Evolutionary conservation across 1,140 invertebrate genomes (phyloP), one percentile per base, ranked within the genome.

Genomic region (Aphelenchoides fujianensis): DNA sequence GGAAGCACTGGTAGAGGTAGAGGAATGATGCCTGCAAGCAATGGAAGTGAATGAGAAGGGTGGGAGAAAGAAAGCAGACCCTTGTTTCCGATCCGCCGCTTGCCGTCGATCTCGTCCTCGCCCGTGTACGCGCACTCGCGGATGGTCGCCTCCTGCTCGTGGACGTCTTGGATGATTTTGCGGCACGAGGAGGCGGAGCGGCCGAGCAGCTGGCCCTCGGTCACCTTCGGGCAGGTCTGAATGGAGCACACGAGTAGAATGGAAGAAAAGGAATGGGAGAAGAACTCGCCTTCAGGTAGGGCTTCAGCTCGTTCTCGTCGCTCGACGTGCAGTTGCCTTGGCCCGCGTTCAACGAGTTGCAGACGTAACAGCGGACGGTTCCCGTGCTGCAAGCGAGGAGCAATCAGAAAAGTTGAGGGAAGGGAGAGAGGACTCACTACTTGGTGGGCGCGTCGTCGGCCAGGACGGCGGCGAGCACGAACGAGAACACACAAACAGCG

Each of bases 1-100:
- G 66, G 57, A 78, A 75, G 77, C 74, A 75, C 32, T 75, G 74
- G 72, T 75, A 79, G 31, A 80, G 28, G 27, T 74, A 73, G 7
- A 75, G 35, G 30, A n/a, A 52, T 75, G 30, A 75, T 74, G 19
- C 74, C 5, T 59, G 55, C 28, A 59, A 59, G 7, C 12, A 7
- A 59, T 5, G 5, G 5, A 48, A 23, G 23, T 23, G 41, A 23
- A 48, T 48, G 12, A 48, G 41, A 48, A 12, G 41, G 12, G 41
- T 12, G 23, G 12, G 12, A 48, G 41, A 12, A 12, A 12, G 23
- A 48, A 12, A 12, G 23, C 5, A 7, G 7, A 59, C 23, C 74
- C 30, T 81, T 76, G 72, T 76, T 76, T 16, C 75, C 75, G 1
- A 75, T 80, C 35, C 78, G 37, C 16, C 72, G 76, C 53, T 73